Conservation (phyloP, 2,888 invertebrate species). For the Priocnemis perturbator region DNA sequence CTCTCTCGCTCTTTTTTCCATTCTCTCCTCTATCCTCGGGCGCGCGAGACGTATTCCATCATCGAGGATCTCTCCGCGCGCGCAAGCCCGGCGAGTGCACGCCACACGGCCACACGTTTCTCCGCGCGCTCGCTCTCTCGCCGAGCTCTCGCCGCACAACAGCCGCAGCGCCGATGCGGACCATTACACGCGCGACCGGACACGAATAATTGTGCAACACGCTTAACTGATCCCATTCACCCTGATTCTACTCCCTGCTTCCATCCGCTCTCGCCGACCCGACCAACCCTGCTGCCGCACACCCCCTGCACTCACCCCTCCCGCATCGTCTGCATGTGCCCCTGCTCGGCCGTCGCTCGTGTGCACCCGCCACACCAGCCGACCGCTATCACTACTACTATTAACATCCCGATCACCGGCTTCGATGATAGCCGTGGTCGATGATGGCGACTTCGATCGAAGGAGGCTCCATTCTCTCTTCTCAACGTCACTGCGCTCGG, state of each 20-base stretch:
- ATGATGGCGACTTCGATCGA: too few species aligned
- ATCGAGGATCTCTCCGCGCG: not conserved
- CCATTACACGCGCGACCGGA: conserved; percentile 82
- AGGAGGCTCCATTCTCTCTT: too few species aligned
- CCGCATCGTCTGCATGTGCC: conserved; percentile 37
- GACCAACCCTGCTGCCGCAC: conserved; percentile 35
- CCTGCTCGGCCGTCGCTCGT: conserved; percentile 28
- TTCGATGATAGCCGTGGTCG: conserved; percentile 14
- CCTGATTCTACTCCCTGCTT: conserved; percentile 69
- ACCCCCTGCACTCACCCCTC: conserved; percentile 26
- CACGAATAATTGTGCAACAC: conserved; percentile 80
- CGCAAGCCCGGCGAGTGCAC: too few species aligned
- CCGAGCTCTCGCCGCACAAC: conserved; percentile 68
- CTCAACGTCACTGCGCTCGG: too few species aligned
- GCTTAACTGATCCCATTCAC: conserved; percentile 81
- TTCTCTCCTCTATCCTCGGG: not conserved
- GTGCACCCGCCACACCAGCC: conserved; percentile 56
- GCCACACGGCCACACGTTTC: too few species aligned
- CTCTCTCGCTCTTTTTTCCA: too few species aligned
- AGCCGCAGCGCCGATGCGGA: conserved; percentile 75
- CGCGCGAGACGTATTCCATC: not conserved
- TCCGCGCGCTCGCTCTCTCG: conserved; percentile 22
- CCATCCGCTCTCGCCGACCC: conserved; percentile 58
- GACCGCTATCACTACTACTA: conserved; percentile 8
- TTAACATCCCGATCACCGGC: conserved; percentile 30